Base-by-base conservation (phyloP, 2,888 invertebrate species). In the Drosophila helvetica region DNA sequence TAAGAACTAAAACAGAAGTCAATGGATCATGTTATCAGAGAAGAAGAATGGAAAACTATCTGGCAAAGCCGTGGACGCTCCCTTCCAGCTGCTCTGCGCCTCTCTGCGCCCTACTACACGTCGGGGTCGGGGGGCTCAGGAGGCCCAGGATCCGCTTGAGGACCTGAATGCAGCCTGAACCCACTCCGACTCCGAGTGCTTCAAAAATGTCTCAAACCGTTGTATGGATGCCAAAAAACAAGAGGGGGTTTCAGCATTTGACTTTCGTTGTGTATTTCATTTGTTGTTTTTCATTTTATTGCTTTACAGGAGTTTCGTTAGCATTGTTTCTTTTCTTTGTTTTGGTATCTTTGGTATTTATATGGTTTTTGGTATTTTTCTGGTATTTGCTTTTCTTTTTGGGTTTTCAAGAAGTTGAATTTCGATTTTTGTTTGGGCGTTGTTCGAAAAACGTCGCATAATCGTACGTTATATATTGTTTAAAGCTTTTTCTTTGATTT, bases 341-440 rank as follows among this genome's bases (percentile, higher is more conserved):
- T 59, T 51, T 22, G 22, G 22, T 22, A 22, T 22, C 50, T 61
- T 51, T 66, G 47, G 43, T 68, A 60, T 80, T 64, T 67, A 62
- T 79, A 58, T 54, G 60, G 75, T 74, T 61, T 72, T 59, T 45
- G 30, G 27, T 58, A 42, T 51, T 51, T 58, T 72, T 56, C 30
- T 53, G 12, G 19, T 38, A 46, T 54, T 63, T 47, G 46, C 54
- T 58, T 54, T 52, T 78, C 81, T 79, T 77, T 76, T 79, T 86
- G 77, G 79, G 78, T 83, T 90, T 89, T 90, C 92, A 92, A 92
- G 92, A 92, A 92, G 92, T 92, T 92, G 92, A 92, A 91, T 92
- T 92, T 92, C 92, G 92, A 92, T 92, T 92, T 92, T 92, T 92
- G 92, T 92, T 92, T 92, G 92, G 92, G 92, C 91, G 92, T 92